A percentile compares a stretch with the other conserved stretches of the same genome.
phyloP scores from a whole-genome alignment of 2,797 vertebrate species.

The Spinus olivaceus region DNA sequence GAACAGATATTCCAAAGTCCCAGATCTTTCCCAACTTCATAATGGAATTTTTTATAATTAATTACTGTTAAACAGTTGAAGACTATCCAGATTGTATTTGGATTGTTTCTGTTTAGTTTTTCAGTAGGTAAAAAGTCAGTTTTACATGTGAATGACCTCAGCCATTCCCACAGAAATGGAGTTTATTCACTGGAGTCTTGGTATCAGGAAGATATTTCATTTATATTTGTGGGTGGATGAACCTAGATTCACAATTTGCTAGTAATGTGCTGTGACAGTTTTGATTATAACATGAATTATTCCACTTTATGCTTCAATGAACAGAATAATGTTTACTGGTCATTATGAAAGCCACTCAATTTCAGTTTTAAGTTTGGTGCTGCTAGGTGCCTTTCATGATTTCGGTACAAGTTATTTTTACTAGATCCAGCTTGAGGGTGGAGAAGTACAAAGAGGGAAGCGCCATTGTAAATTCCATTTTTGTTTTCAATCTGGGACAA shows the following conservation, averaged over 20 bases:
- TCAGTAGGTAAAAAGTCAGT: background rate
- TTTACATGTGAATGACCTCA: background rate
- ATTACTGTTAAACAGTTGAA: background rate
- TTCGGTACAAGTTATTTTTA: background rate
- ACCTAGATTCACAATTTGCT: background rate
- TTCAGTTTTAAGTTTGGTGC: background rate
- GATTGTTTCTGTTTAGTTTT: background rate
- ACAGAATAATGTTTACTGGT: slow-evolving; percentile 33
- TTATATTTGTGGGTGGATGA: background rate
- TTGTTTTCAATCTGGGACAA: background rate
- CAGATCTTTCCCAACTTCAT: background rate
- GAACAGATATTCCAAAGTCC: background rate
- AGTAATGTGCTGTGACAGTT: slow-evolving; percentile 25
- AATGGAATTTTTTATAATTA: background rate
- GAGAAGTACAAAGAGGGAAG: background rate
- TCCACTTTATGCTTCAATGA: slow-evolving; percentile 25
- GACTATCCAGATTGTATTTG: background rate
- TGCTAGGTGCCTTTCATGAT: background rate
- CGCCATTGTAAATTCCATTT: background rate
- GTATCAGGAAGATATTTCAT: background rate
- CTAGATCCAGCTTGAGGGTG: background rate
- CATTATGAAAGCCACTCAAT: slow-evolving; percentile 12
- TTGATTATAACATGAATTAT: slow-evolving; percentile 39
- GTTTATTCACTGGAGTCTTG: background rate
- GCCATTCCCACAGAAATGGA: background rate